Evolutionary conservation across 2,797 vertebrate species (phyloP), one percentile per base, ranked within the genome.

Genomic region (Fistularia commersonii): DNA sequence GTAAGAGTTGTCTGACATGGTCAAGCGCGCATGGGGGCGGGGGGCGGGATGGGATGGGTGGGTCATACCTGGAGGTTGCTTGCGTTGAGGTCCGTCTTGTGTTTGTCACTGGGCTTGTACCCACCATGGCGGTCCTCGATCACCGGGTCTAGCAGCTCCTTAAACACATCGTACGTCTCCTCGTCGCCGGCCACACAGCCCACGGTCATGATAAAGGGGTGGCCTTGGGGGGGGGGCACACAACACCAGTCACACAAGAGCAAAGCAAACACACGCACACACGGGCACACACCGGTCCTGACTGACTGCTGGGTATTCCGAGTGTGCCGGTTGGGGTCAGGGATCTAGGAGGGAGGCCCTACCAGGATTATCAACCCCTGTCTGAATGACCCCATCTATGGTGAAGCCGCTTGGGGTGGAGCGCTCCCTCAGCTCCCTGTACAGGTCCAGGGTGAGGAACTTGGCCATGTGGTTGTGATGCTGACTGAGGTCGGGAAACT

Each of bases 381-480:
- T 99, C 86, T 99, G 96, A 73, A 98, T 96, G 78, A 82, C 77
- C 75, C 98, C 96, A 87, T 98, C 96, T 90, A 97, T 47, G 0
- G 92, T 93, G 85, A 95, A 96, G 72, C 95, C 95, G 60, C 92
- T 95, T 52, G 93, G 67, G 0, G 96, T 99, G 86, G 92, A 63
- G 69, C 91, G 94, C 76, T 83, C 87, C 76, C 93, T 87, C 88
- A 98, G 88, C 39, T 82, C 82, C 39, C 83, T 78, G 73, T 98
- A 99, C 70, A 98, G 67, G 1, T 86, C 90, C n/a, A 31, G 67
- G 55, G 92, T 96, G 80, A 99, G 88, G 63, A 95, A 64, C 72
- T 95, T 95, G 63, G 95, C 90, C 96, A 99, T 98, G 66, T 98
- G 89, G 72, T 98, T 99, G 91, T 97, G 98, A 91, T 98, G 96